These are phyloP conservation scores for Micronycteris hirsuta DNA, from an alignment of 2,113 vertebrate genomes.

Conservation along the genomic window DNA sequence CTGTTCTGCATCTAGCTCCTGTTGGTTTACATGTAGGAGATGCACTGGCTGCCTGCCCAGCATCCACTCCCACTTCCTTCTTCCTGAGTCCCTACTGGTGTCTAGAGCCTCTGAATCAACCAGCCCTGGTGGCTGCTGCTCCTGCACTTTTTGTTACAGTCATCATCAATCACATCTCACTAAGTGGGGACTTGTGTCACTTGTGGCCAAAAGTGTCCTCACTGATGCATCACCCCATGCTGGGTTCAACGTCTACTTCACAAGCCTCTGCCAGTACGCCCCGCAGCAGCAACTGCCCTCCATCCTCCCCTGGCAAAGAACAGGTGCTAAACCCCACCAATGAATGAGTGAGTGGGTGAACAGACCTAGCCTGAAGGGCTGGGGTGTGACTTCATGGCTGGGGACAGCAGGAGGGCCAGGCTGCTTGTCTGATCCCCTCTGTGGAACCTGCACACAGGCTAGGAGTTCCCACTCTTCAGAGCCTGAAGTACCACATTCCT, in stretches of 20 bases:
- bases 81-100: not conserved
- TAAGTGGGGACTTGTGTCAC: not conserved
- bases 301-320: not conserved
- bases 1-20: not conserved
- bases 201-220: not conserved
- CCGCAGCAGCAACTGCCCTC: not conserved
- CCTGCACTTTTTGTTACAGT: not conserved
- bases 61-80: not conserved
- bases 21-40: not conserved
- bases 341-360: not conserved
- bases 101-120: not conserved
- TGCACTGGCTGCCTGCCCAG: not conserved
- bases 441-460: not conserved
- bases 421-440: not conserved
- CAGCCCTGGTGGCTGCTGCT: not conserved
- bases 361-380: not conserved
- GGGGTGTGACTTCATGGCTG: not conserved
- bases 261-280: not conserved
- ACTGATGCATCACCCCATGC: fast-evolving
- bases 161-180: not conserved
- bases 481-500: not conserved
- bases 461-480: not conserved
- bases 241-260: not conserved
- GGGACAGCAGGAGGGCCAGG: not conserved
- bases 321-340: not conserved